Base-by-base conservation (phyloP, 1,140 invertebrate genomes). In the Cecropterus lyciades region DNA sequence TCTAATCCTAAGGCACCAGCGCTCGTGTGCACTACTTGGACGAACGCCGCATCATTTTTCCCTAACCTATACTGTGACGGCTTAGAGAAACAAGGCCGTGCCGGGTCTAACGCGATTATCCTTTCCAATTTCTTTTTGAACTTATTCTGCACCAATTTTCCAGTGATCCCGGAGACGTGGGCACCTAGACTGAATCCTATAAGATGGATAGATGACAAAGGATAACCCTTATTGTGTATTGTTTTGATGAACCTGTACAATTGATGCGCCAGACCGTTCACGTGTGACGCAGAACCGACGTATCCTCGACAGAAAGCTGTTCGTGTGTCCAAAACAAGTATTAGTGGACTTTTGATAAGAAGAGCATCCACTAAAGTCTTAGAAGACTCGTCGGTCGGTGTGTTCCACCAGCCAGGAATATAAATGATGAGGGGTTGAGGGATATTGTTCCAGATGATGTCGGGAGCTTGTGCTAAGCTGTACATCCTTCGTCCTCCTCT, bases 131-230 rank as follows among this genome's bases (percentile, higher is more conserved):
- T 91, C 0, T 93, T 75, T 4, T 93, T 93, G n/a, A 84, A 72
- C 27, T 85, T 91, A 3, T 79, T 87, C 57, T 94, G 94, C 0
- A 96, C 75, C n/a, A 94, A 71, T 67, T 95, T 94, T 0, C 96
- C 96, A 0, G 95, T 94, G 66, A 95, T 95, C 0, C 95, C 96
- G 5, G 95, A 95, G 0, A 96, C 94, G 72, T 97, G 96, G 1
- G 96, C 96, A 1, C 96, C 96, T 0, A 97, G 82, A 75, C 96
- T 96, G 85, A 97, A 97, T 1, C 96, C 97, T 37, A 97, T 93
- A 0, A 97, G 73, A 80, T 97, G 96, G 1, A 96, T 93, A 0
- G 90, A 67, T 0, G 82, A 73, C 0, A 93, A 77, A 14, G 85
- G 73, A 8, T 92, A 83, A 0, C 94, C 93, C 4, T 76, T 65